These are phyloP conservation scores for Scaptomyza graminum DNA, from an alignment of 1,140 invertebrate species.

Conservation along the genomic window DNA sequence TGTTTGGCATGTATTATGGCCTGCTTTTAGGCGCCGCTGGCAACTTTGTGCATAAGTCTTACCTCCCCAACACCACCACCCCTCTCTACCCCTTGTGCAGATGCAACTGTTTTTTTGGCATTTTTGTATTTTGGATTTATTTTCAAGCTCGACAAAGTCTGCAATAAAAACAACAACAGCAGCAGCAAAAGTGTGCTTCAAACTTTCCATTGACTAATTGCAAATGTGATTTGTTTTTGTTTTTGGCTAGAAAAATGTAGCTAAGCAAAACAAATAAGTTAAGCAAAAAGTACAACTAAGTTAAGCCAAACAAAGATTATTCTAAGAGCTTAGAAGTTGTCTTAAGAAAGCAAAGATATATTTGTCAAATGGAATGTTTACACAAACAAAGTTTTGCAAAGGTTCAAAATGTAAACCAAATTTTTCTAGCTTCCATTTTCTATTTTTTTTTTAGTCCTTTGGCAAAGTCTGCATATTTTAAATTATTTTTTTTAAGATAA, in stretches of 20 bases:
- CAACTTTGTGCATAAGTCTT: conserved; percentile 6
- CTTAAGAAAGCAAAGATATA: too few species aligned
- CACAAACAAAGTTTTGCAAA: too few species aligned
- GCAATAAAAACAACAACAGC: conserved; percentile 5
- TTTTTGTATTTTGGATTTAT: conserved; percentile 17
- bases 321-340: too few species aligned
- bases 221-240: conserved; percentile 50
- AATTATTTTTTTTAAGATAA: too few species aligned
- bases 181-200: background rate
- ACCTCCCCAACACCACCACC: too few species aligned
- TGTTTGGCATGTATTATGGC: background rate
- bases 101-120: background rate
- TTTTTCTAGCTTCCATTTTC: too few species aligned
- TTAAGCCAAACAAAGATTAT: too few species aligned
- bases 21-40: background rate
- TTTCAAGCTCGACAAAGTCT: conserved; percentile 5
- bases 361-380: too few species aligned
- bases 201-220: conserved; percentile 73
- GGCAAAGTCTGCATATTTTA: too few species aligned
- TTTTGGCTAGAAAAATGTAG: conserved; percentile 25
- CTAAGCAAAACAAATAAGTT: background rate
- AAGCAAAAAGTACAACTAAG: background rate
- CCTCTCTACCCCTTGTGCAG: too few species aligned
- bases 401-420: too few species aligned
- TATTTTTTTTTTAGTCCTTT: too few species aligned